Conservation (phyloP, 1,140 invertebrate species). For the Apocrypta bakeri region DNA sequence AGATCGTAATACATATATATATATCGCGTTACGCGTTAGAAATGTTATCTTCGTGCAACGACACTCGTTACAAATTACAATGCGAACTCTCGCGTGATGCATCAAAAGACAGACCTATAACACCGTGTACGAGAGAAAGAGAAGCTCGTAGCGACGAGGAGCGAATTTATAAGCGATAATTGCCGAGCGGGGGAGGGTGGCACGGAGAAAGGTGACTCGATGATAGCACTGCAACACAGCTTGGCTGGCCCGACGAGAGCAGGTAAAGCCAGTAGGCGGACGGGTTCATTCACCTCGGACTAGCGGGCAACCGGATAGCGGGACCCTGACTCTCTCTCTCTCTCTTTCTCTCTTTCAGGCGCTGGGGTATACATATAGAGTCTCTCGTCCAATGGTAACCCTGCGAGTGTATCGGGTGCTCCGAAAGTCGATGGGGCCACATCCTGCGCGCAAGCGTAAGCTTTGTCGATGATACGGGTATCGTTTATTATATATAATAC, state of each 20-base stretch:
- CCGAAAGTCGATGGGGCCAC: neutral
- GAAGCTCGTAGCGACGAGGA: neutral
- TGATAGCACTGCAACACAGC: constrained; percentile 13
- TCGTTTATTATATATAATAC: too few relatives aligned
- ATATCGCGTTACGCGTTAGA: too few relatives aligned
- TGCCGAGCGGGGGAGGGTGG: neutral
- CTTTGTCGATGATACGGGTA: too few relatives aligned
- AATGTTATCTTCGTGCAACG: too few relatives aligned
- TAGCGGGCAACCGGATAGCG: constrained; percentile 72
- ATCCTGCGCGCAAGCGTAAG: too few relatives aligned
- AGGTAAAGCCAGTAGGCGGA: constrained; percentile 71
- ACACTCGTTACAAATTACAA: too few relatives aligned
- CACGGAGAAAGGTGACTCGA: constrained; percentile 39
- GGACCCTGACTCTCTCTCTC: constrained; percentile 64
- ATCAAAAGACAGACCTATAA: neutral
- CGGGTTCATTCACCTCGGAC: constrained; percentile 70
- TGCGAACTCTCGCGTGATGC: too few relatives aligned
- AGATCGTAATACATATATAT: too few relatives aligned
- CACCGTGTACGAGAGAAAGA: neutral
- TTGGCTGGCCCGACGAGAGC: constrained; percentile 37
- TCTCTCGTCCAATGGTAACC: constrained; percentile 55
- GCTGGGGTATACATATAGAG: neutral
- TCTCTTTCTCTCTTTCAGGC: constrained; percentile 14
- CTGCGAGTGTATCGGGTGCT: constrained; percentile 47
- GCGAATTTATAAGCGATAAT: constrained; percentile 44